Percentiles rank a stretch among this genome's conserved stretches.
phyloP scores from a whole-genome alignment of 2,113 vertebrate genomes.

The Pardalotus punctatus region DNA sequence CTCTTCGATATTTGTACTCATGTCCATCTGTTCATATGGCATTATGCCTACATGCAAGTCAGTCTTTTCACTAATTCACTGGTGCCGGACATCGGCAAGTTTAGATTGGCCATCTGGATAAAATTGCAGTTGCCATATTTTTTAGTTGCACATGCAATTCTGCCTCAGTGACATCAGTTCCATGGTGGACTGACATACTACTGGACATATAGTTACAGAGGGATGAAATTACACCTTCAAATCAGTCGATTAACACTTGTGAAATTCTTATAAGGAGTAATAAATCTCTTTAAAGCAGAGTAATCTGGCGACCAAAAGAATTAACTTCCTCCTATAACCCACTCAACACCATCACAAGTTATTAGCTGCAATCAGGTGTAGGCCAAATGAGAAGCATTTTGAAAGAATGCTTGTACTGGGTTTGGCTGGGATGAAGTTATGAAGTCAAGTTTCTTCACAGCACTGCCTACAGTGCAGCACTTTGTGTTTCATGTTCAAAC shows the following conservation, averaged over 20 bases:
- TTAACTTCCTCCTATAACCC: not conserved
- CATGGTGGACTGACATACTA: not conserved
- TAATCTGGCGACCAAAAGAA: not conserved
- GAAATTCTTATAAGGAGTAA: not conserved
- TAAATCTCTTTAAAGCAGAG: not conserved
- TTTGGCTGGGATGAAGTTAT: not conserved
- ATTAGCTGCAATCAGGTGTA: not conserved
- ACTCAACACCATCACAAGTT: not conserved
- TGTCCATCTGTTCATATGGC: slow-evolving; percentile 40
- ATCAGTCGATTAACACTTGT: not conserved
- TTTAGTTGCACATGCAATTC: not conserved
- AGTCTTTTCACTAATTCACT: not conserved
- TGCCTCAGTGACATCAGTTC: not conserved
- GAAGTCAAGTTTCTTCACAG: not conserved
- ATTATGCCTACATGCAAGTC: not conserved
- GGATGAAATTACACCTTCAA: not conserved
- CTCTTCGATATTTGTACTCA: slow-evolving; percentile 8
- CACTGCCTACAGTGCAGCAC: fast-evolving
- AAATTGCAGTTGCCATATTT: not conserved
- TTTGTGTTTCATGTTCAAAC: not conserved
- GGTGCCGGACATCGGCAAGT: not conserved
- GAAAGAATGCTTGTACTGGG: not conserved
- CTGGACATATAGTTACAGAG: not conserved
- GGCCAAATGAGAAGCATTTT: not conserved
- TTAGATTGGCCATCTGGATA: not conserved